Evolutionary conservation across 2,113 vertebrate genomes (phyloP).

Genomic region (Myanophis thanlyinensis): DNA sequence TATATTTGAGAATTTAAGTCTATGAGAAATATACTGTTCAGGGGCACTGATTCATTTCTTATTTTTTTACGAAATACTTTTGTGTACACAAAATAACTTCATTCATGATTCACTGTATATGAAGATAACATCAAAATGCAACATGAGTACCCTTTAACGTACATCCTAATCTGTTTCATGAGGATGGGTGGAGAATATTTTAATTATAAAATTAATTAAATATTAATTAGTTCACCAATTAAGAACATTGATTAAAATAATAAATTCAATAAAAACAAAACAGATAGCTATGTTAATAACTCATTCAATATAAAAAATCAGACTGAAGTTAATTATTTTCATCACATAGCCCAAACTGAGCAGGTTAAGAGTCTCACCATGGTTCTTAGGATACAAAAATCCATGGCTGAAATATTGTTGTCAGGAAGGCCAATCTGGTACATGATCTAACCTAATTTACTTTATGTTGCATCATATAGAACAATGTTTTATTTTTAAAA

Average conservation of each 20-base stretch:
- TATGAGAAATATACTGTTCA: not conserved
- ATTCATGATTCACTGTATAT: not conserved
- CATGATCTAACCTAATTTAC: not conserved
- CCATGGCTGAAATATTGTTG: not conserved
- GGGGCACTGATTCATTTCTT: not conserved
- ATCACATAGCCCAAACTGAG: not conserved
- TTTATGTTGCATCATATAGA: not conserved
- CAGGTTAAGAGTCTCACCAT: not conserved
- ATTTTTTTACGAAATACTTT: constrained; percentile 7
- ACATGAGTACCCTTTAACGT: accelerated
- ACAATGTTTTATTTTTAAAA: not conserved
- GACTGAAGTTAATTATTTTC: not conserved
- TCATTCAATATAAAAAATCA: not conserved
- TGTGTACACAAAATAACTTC: not conserved
- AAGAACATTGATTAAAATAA: not conserved
- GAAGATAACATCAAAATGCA: not conserved
- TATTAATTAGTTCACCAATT: not conserved
- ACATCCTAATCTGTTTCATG: not conserved
- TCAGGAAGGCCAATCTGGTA: not conserved
- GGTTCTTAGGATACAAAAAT: not conserved
- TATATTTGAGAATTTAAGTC: not conserved
- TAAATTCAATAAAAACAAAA: not conserved
- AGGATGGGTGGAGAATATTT: not conserved
- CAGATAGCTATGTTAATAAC: not conserved
- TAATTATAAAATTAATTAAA: not conserved